Percentiles rank a stretch among this genome's conserved stretches.
Conservation (phyloP, 2,797 vertebrate species). For the Gadopsis marmoratus region DNA sequence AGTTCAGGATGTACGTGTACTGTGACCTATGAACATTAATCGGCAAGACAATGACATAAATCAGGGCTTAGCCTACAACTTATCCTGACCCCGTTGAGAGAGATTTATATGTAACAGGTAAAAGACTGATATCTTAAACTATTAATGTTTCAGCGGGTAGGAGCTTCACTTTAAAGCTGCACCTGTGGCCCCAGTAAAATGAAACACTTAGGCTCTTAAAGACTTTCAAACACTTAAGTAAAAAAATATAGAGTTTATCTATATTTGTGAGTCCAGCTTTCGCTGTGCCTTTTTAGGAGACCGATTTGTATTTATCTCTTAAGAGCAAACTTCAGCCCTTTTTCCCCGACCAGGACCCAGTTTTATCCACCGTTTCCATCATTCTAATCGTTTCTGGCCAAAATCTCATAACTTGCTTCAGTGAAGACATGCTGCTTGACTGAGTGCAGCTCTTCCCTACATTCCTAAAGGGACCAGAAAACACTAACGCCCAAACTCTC, state of each 20-base stretch:
- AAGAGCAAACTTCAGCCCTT: constrained; percentile 32
- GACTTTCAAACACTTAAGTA: neutral
- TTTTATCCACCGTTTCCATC: constrained; percentile 64
- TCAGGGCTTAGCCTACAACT: neutral
- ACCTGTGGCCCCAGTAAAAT: neutral
- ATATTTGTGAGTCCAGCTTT: constrained; percentile 18
- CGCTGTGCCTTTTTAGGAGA: constrained; percentile 10
- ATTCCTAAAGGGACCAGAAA: constrained; percentile 39
- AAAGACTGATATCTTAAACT: neutral
- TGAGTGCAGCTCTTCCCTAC: constrained; percentile 58
- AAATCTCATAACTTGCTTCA: constrained; percentile 78
- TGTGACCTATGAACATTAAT: constrained; percentile 15
- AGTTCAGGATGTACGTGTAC: neutral
- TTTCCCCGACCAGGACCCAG: constrained; percentile 25
- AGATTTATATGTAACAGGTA: neutral
- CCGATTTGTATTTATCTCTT: constrained; percentile 29
- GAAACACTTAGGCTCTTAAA: neutral
- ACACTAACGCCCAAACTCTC: constrained; percentile 40
- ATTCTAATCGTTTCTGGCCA: constrained; percentile 61
- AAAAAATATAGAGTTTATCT: neutral
- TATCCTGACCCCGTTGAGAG: neutral
- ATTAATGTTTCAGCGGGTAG: neutral
- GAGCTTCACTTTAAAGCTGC: neutral
- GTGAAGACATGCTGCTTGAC: constrained; percentile 65
- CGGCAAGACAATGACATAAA: constrained; percentile 4